Base-by-base conservation (phyloP, 64 coral and sea anemone species). In the Montipora sp. region DNA sequence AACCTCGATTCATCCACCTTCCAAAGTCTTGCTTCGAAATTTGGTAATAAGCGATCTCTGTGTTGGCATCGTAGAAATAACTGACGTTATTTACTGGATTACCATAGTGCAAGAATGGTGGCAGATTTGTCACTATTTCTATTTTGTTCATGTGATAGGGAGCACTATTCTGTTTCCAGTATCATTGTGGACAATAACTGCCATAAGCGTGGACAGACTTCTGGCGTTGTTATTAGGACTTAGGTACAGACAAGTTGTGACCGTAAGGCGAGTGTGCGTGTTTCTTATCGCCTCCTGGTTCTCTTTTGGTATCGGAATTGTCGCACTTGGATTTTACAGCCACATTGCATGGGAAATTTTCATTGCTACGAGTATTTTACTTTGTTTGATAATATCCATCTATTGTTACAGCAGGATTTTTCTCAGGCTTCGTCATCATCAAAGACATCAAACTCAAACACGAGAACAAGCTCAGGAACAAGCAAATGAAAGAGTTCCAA, bases 231-330 rank as follows among this genome's bases (percentile, higher is more conserved):
- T 68, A 2, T 68, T 68, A n/a, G 65, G 65, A n/a, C 65, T 68
- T 15, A 68, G 65, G 19, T 68, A 68, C 65, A 11, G 65, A 68
- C 65, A 68, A 68, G 65, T 68, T 68, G 65, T 68, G 18, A 68
- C 65, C 19, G 5, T 68, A 4, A 68, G 18, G 19, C 8, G 65
- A 68, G 19, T n/a, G 65, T 15, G 4, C 21, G 14, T 68, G 5
- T 5, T 16, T 68, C 12, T 68, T 15, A 68, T n/a, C 5, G 14
- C 19, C 5, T 68, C 1, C 5, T 68, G 65, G 65, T 3, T 21
- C 19, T 5, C 18, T 55, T 55, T 5, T 11, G 13, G 12, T 1
- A 0, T 18, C 19, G 65, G 0, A 2, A 0, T 2, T 16, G 0
- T 16, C 1, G 65, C 14, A 0, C 5, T 68, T 11, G 13, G 5